Conservation (phyloP, 2,113 vertebrate species). For the Bucco capensis region DNA sequence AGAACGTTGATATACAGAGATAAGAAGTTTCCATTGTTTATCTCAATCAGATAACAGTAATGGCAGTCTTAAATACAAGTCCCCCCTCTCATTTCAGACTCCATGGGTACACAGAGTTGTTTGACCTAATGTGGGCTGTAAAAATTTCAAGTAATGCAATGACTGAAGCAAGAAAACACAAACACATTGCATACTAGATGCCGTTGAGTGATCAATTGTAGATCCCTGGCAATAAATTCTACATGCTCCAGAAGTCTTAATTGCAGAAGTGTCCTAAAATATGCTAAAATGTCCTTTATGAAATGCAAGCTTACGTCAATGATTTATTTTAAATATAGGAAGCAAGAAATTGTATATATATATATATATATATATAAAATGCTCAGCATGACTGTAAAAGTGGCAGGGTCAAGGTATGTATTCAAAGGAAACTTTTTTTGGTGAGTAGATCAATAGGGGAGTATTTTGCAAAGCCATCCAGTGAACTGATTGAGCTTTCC, state of each 20-base stretch:
- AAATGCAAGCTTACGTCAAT: neutral
- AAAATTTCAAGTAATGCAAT: neutral
- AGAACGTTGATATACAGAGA: neutral
- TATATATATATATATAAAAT: neutral
- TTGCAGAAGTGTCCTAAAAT: neutral
- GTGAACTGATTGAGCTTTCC: neutral
- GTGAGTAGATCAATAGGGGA: neutral
- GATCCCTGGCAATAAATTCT: neutral
- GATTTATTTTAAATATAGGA: neutral
- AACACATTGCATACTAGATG: neutral
- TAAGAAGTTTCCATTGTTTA: constrained; percentile 3
- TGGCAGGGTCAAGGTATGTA: neutral
- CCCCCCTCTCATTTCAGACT: neutral
- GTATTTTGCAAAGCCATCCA: neutral
- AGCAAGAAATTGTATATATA: neutral
- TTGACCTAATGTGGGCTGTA: neutral
- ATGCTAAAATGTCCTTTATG: neutral
- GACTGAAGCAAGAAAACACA: neutral
- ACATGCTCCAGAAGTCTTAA: neutral
- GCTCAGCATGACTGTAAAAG: neutral
- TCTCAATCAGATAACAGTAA: constrained; percentile 22
- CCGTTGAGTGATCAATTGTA: neutral
- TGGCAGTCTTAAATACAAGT: neutral
- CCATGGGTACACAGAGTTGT: neutral
- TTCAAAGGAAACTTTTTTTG: neutral